Conservation (phyloP, 53 echinoderm and acorn worm genomes). For the Astropecten irregularis region DNA sequence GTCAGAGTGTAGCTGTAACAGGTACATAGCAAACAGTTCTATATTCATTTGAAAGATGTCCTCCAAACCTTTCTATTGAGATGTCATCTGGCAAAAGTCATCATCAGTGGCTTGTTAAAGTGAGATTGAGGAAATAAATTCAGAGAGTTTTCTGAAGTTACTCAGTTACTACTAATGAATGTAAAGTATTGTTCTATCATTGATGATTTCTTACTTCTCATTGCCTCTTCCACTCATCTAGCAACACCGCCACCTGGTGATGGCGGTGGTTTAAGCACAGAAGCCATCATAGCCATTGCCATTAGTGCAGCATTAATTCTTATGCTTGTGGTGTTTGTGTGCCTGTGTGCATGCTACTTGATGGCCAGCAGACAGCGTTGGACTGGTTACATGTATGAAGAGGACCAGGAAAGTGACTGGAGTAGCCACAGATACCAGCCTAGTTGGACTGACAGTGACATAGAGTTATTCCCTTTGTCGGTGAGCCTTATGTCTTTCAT, state of each 20-base stretch:
- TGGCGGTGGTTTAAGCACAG: not conserved
- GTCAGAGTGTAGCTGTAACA: not conserved
- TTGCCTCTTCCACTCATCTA: not conserved
- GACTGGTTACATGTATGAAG: not conserved
- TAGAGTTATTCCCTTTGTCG: not conserved
- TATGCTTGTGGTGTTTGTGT: not conserved
- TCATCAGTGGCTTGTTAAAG: not conserved
- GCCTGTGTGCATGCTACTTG: not conserved
- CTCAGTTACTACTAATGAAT: not conserved
- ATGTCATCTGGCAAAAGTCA: not conserved
- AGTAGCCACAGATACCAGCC: too few relatives aligned
- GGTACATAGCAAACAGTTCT: not conserved
- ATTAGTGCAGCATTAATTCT: not conserved
- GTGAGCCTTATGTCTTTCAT: not conserved
- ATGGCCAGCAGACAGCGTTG: not conserved
- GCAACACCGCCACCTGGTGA: not conserved
- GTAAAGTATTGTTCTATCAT: not conserved
- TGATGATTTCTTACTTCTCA: not conserved
- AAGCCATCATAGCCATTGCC: slow-evolving; percentile 2
- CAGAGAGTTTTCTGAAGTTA: not conserved
- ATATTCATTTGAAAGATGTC: too few relatives aligned
- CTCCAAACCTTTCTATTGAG: not conserved
- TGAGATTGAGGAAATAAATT: not conserved
- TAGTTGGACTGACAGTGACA: not conserved
- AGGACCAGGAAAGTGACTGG: not conserved